Conservation (phyloP, 1,140 invertebrate genomes). For the Callitettix versicolor region DNA sequence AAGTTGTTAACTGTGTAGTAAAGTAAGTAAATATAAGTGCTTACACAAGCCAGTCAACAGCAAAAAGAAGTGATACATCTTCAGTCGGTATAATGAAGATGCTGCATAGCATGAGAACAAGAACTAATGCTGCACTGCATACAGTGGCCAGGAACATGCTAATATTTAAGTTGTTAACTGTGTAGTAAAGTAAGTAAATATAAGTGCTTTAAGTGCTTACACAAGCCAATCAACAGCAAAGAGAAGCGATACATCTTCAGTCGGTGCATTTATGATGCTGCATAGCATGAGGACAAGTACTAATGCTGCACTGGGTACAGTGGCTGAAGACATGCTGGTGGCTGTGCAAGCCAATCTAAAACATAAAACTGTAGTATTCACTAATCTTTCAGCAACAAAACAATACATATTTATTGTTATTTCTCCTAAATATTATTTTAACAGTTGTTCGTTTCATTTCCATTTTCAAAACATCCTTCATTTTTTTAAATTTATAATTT, state of each 20-base stretch:
- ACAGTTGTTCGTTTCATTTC: background rate
- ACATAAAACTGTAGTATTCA: conserved; percentile 13
- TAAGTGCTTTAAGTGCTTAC: too few relatives aligned
- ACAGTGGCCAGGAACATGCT: too few relatives aligned
- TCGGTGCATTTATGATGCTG: conserved; percentile 72
- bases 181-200: too few relatives aligned
- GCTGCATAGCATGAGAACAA: too few relatives aligned
- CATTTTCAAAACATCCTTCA: too few relatives aligned
- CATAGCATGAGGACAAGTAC: conserved; percentile 76
- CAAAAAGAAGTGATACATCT: too few relatives aligned
- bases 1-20: too few relatives aligned
- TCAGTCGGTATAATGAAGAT: too few relatives aligned
- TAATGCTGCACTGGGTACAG: conserved; percentile 85
- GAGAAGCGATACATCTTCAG: conserved; percentile 69
- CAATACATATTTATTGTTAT: background rate
- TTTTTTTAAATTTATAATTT: too few relatives aligned
- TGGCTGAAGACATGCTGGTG: conserved; percentile 84
- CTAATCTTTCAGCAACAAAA: background rate
- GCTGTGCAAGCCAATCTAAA: conserved; percentile 77
- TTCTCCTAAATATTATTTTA: background rate
- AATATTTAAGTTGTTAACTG: background rate
- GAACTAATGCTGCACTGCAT: too few relatives aligned
- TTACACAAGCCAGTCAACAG: too few relatives aligned
- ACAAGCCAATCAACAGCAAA: conserved; percentile 87
- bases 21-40: too few relatives aligned